Conservation (phyloP, 2,888 invertebrate species). For the Hermaeophaga mercurialis region DNA sequence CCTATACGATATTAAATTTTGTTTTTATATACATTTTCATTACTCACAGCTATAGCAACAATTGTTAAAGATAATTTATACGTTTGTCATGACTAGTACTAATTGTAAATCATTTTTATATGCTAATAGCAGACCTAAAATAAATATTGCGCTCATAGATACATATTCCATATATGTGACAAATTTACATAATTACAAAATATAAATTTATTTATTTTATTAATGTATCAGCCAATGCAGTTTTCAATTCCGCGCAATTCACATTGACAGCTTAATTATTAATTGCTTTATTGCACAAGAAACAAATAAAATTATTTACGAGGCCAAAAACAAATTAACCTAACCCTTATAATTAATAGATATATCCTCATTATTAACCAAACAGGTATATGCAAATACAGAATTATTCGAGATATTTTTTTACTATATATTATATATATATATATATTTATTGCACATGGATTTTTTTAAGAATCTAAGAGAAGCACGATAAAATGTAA, state of each 20-base stretch:
- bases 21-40: no score
- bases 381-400: no score
- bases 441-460: no score
- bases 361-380: no score
- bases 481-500: no score
- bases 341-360: no score
- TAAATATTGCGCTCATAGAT: slow-evolving; percentile 23
- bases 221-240: slow-evolving; percentile 20
- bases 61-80: slow-evolving; percentile 29
- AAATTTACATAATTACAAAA: slow-evolving; percentile 26
- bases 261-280: slow-evolving; percentile 24
- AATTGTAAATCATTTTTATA: slow-evolving; percentile 33
- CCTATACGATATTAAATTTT: no score
- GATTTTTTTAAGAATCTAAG: no score
- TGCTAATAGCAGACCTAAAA: slow-evolving; percentile 27
- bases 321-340: no score
- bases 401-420: no score
- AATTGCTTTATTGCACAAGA: slow-evolving; percentile 16
- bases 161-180: slow-evolving; percentile 15
- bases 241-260: slow-evolving; percentile 17
- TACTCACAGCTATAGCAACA: slow-evolving; percentile 11
- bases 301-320: slow-evolving; percentile 8
- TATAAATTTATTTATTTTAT: slow-evolving; percentile 24
- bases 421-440: no score
- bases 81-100: slow-evolving; percentile 29